These are phyloP conservation scores for Eilema griseolum DNA, from an alignment of 2,888 invertebrate species.

Conservation along the genomic window DNA sequence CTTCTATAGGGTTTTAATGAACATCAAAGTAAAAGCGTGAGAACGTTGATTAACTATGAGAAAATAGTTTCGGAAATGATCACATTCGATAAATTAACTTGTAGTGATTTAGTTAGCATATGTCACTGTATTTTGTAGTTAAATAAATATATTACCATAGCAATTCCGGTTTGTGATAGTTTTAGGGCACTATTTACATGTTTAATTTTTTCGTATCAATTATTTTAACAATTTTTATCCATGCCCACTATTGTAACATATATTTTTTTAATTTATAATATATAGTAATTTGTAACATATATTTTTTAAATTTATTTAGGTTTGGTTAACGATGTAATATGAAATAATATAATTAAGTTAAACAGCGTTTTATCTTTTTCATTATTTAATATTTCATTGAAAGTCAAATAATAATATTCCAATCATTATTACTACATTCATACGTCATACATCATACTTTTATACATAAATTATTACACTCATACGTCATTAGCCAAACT, in stretches of 20 bases:
- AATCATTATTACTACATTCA: no score
- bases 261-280: no score
- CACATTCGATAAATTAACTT: not conserved
- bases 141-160: not conserved
- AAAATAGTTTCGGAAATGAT: not conserved
- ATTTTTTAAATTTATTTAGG: no score
- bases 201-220: not conserved
- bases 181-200: not conserved
- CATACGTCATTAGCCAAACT: not conserved
- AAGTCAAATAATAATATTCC: no score
- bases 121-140: not conserved
- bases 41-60: conserved; percentile 5
- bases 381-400: no score
- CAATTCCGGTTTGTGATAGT: not conserved
- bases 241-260: not conserved
- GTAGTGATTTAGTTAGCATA: conserved; percentile 7
- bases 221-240: not conserved
- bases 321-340: no score
- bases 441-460: no score
- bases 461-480: not conserved
- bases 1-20: not conserved
- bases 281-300: no score
- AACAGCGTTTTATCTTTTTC: no score
- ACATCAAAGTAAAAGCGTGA: not conserved
- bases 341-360: no score